Evolutionary conservation across 35 echinoderm and acorn worm genomes (phyloP).

Genomic region (Lytechinus pictus): DNA sequence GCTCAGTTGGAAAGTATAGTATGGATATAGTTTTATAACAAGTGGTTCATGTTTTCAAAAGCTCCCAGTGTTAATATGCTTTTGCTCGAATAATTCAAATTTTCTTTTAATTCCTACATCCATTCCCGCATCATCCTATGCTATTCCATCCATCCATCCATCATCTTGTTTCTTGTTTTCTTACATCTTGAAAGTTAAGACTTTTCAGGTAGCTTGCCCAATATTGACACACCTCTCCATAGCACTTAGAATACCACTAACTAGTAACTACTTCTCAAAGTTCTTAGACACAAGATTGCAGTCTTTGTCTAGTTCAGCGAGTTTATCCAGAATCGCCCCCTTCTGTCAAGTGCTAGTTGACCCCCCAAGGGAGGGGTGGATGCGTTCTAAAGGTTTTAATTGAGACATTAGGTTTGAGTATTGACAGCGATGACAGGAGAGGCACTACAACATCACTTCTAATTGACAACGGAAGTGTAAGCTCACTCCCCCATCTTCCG

Average conservation of each 20-base stretch:
- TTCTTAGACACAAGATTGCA: not conserved
- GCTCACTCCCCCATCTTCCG: not conserved
- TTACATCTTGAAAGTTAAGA: not conserved
- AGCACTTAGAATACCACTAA: not conserved
- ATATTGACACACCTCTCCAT: slow-evolving; percentile 1
- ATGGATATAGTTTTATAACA: no score
- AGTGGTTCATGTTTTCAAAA: no score
- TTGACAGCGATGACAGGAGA: not conserved
- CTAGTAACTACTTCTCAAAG: not conserved
- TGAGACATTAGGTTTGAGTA: not conserved
- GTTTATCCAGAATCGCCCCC: not conserved
- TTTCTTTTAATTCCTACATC: no score
- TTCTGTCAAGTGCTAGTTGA: not conserved
- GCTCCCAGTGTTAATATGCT: no score
- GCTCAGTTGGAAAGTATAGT: no score
- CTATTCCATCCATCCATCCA: not conserved
- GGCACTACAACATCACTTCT: not conserved
- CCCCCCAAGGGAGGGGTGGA: not conserved
- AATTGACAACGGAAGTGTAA: not conserved
- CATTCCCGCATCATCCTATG: no score
- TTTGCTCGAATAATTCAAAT: no score
- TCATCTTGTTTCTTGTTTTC: not conserved
- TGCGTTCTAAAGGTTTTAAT: not conserved
- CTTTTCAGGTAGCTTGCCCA: not conserved
- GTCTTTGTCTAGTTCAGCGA: not conserved